Base-by-base conservation (phyloP, 2,888 invertebrate species). In the Eilema sororculum region DNA sequence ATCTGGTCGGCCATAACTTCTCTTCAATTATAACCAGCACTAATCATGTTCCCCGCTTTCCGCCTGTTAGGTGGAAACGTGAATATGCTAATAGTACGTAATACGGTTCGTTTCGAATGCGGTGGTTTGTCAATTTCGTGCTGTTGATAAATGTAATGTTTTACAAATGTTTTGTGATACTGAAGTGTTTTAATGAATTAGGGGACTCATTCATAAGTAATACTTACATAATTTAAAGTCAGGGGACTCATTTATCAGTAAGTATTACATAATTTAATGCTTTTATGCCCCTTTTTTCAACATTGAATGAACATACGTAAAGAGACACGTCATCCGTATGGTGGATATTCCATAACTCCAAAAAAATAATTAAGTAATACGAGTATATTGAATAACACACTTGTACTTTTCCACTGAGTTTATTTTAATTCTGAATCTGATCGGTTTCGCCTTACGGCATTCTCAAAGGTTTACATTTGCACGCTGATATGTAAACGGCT, bases 21-120 rank as follows among this genome's bases (percentile, higher is more conserved):
- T 69, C 60, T 52, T 66, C 28, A 30, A 20, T 24, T 46, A 52
- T 75, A 76, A 78, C 76, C 37, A 69, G 62, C 77, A 79, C 68
- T 70, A 79, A 79, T 46, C 6, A 46, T 46, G 46, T 46, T 76
- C 68, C 63, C 62, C 10, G 10, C 22, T 41, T 46, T 70, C n/a
- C n/a, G 81, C 74, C 71, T 77, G 81, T 72, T 37, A 57, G n/a
- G 37, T 37, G 71, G 69, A 74, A 81, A 81, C 79, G 72, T n/a
- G 41, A 28, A 41, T 77, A 81, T 79, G 77, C 74, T 74, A 77
- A 81, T 72, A 62, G 52, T 25, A 24, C 20, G 9, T 62, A 20
- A 37, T 22, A 10, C 16, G 16, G 41, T 41, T 41, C 16, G 24
- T n/a, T 52, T n/a, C 52, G 2, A 52, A 20, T 46, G n/a, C n/a